Percentiles rank a stretch among this genome's conserved stretches.
Evolutionary conservation across 2,113 vertebrate species (phyloP).

Genomic region (Thinocorus orbignyianus): DNA sequence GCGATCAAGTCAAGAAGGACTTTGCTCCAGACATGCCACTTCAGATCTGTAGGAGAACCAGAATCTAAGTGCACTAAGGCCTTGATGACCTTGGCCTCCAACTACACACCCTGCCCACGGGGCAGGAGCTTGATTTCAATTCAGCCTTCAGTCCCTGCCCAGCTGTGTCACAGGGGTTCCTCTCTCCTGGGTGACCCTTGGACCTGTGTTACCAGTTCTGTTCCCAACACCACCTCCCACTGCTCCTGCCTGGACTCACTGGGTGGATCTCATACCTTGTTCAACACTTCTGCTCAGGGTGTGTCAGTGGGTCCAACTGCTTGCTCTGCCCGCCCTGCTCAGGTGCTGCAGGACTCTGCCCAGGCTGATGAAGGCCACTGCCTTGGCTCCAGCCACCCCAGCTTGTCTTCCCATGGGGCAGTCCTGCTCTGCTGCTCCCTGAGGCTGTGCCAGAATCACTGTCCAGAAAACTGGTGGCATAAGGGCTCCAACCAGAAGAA

Average conservation of each 20-base stretch:
- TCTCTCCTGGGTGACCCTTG: neutral
- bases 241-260: neutral
- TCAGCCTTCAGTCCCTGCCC: neutral
- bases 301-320: neutral
- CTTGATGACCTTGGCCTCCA: neutral
- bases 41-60: neutral
- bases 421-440: neutral
- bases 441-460: neutral
- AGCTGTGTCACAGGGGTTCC: accelerated
- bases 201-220: neutral
- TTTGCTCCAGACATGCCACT: neutral
- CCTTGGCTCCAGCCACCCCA: neutral
- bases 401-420: neutral
- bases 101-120: neutral
- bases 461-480: neutral
- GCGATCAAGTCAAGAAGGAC: neutral
- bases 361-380: neutral
- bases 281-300: neutral
- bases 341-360: neutral
- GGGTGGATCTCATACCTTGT: neutral
- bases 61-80: neutral
- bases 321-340: neutral
- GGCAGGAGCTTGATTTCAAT: neutral
- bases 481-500: neutral
- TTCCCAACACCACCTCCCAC: neutral